Conservation (phyloP, 2,113 vertebrate species). For the Peromyscus leucopus region DNA sequence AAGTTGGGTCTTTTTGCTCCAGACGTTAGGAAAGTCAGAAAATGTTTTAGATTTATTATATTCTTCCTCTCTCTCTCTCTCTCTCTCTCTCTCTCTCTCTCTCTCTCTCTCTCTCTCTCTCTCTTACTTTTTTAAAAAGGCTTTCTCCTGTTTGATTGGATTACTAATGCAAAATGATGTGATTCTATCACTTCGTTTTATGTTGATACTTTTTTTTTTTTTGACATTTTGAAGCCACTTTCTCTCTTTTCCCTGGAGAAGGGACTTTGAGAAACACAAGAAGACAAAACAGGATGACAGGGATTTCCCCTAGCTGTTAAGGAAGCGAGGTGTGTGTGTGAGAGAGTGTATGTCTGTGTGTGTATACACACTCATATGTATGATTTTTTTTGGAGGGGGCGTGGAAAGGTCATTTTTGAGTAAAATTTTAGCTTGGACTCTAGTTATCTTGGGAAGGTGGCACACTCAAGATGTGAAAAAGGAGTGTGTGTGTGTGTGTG, state of each 20-base stretch:
- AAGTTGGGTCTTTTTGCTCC: constrained; percentile 72
- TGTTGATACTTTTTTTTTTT: constrained; percentile 64
- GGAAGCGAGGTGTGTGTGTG: constrained; percentile 40
- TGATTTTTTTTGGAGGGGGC: constrained; percentile 17
- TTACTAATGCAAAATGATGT: constrained; percentile 54
- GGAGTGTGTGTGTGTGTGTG: constrained; percentile 71
- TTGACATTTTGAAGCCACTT: constrained; percentile 54
- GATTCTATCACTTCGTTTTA: constrained; percentile 58
- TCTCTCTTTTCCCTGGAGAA: neutral
- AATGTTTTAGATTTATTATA: constrained; percentile 52
- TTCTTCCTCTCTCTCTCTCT: neutral
- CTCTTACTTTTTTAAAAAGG: neutral
- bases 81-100: no score
- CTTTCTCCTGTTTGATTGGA: constrained; percentile 52
- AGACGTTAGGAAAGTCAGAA: constrained; percentile 76
- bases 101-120: neutral
- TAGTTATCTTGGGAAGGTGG: constrained; percentile 57
- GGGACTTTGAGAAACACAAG: constrained; percentile 53
- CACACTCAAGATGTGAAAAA: constrained; percentile 79
- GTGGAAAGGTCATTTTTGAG: constrained; percentile 57
- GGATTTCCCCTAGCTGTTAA: constrained; percentile 78
- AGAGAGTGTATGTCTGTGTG: constrained; percentile 29
- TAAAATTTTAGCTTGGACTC: constrained; percentile 56
- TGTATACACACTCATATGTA: neutral
- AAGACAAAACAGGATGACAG: constrained; percentile 72